phyloP scores from a whole-genome alignment of 2,797 vertebrate genomes.

The Aldrovandia affinis region DNA sequence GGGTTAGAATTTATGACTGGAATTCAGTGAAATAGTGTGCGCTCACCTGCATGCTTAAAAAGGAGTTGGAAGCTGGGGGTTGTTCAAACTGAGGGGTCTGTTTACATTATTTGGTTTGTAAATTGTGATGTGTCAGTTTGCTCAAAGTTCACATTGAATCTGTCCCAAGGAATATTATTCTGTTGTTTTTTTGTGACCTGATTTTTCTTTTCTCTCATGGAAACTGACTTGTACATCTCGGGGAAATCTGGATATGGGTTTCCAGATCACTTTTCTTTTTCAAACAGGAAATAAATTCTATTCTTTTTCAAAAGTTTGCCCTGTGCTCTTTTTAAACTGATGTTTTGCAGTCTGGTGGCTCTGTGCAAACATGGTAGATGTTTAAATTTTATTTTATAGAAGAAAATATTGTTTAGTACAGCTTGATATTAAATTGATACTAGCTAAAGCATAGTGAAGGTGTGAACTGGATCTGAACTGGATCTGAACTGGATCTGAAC shows the following conservation, averaged over 20 bases:
- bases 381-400: not conserved
- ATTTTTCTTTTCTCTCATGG: not conserved
- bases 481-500: not conserved
- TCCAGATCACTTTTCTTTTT: conserved; percentile 32
- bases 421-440: not conserved
- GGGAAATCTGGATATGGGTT: conserved; percentile 15
- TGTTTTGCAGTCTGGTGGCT: not conserved
- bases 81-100: not conserved
- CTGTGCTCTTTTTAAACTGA: not conserved
- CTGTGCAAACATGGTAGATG: not conserved
- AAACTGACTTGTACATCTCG: not conserved
- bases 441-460: not conserved
- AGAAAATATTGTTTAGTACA: not conserved
- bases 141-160: conserved; percentile 22
- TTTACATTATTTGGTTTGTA: not conserved
- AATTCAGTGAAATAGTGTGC: not conserved
- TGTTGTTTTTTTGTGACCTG: conserved; percentile 13
- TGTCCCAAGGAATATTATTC: conserved; percentile 12
- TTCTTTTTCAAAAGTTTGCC: conserved; percentile 27
- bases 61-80: not conserved
- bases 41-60: not conserved
- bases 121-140: conserved; percentile 2
- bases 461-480: too few relatives aligned
- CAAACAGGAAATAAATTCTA: conserved; percentile 21
- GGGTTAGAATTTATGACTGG: not conserved